Percentiles rank a stretch among this genome's conserved stretches.
Evolutionary conservation across 2,113 vertebrate species (phyloP).

Genomic region (Dunckerocampus dactyliophorus): DNA sequence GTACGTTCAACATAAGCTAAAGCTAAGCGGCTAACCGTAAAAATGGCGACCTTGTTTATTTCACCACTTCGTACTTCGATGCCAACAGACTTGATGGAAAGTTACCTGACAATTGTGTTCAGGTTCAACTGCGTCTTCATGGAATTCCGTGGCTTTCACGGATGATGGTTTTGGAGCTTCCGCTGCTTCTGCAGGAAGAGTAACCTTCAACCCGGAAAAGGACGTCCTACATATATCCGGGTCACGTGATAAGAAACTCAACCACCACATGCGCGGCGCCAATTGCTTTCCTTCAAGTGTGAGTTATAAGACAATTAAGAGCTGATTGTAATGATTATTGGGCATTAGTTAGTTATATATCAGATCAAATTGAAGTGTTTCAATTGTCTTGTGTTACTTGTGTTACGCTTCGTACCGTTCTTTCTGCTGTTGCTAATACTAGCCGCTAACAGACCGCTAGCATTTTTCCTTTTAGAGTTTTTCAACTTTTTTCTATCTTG

Average conservation of each 20-base stretch:
- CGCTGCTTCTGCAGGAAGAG: constrained; percentile 12
- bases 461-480: too few relatives aligned
- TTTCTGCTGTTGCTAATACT: background rate
- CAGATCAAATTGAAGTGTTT: background rate
- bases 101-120: constrained; percentile 10
- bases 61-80: background rate
- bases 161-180: background rate
- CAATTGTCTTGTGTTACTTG: too few relatives aligned
- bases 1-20: background rate
- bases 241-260: background rate
- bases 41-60: background rate
- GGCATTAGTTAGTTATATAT: too few relatives aligned
- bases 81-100: too few relatives aligned
- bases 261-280: background rate
- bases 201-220: constrained; percentile 22
- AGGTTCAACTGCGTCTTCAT: background rate
- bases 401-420: background rate
- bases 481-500: too few relatives aligned
- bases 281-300: background rate
- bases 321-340: background rate
- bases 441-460: background rate
- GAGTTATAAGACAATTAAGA: background rate
- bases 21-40: constrained; percentile 19
- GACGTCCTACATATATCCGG: background rate
- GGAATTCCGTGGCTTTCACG: background rate